Percentiles rank a stretch among this genome's conserved stretches.
These are phyloP conservation scores for Diplodus puntazzo DNA, from an alignment of 2,797 vertebrate genomes.

Conservation along the genomic window DNA sequence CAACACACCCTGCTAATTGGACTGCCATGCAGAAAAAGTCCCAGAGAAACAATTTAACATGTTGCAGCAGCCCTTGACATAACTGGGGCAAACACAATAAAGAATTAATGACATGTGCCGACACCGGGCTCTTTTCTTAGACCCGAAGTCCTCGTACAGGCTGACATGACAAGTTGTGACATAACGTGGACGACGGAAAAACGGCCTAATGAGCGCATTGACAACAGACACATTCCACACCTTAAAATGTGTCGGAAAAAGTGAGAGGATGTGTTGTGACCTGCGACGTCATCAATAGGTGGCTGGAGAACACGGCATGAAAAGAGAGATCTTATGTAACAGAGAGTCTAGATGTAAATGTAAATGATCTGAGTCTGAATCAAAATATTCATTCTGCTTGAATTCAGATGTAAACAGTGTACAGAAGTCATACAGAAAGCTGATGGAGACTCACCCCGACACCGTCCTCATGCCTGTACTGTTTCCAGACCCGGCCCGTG, in stretches of 20 bases:
- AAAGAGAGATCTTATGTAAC: slow-evolving; percentile 9
- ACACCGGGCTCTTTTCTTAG: slow-evolving; percentile 43
- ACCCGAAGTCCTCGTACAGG: slow-evolving; percentile 15
- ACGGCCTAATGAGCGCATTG: slow-evolving; percentile 17
- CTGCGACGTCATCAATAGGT: background rate
- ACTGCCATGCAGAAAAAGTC: slow-evolving; percentile 45
- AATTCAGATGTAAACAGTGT: background rate
- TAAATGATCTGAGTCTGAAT: background rate
- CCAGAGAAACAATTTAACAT: slow-evolving; percentile 52
- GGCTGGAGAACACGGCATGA: background rate
- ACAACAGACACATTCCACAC: slow-evolving; percentile 40
- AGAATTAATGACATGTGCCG: slow-evolving; percentile 66
- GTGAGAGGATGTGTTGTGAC: slow-evolving; percentile 42
- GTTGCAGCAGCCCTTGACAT: slow-evolving; percentile 62
- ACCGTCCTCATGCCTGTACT: slow-evolving; percentile 91
- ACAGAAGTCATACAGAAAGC: background rate
- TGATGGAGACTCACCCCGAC: slow-evolving; percentile 88
- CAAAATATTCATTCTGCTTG: background rate
- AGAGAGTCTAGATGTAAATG: background rate
- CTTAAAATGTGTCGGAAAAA: slow-evolving; percentile 43
- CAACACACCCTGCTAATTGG: slow-evolving; percentile 51
- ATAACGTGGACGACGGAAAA: slow-evolving; percentile 36
- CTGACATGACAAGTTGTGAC: slow-evolving; percentile 35
- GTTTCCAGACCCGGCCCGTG: slow-evolving; percentile 93
- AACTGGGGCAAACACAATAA: slow-evolving; percentile 70